Evolutionary conservation across 2,888 invertebrate species (phyloP).

Genomic region (Ormyrus pomaceus): DNA sequence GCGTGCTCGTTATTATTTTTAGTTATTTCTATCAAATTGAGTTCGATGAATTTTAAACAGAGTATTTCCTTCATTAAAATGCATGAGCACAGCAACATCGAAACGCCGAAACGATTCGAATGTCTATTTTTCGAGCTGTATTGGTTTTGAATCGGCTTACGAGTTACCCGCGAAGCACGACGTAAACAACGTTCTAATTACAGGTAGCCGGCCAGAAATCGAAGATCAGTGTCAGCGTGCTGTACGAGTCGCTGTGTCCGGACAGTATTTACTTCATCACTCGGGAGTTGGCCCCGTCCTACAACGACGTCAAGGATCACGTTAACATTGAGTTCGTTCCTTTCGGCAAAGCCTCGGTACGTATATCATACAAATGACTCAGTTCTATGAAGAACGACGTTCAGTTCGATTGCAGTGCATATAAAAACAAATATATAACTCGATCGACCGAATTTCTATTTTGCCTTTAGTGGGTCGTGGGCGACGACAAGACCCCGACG

Average conservation of each 20-base stretch:
- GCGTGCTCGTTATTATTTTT: too few species aligned
- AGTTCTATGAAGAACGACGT: too few species aligned
- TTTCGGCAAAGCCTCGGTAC: constrained; percentile 77
- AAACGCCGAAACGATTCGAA: too few species aligned
- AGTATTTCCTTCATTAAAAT: too few species aligned
- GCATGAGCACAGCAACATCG: too few species aligned
- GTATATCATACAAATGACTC: constrained; percentile 53
- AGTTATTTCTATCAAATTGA: too few species aligned
- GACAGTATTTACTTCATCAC: constrained; percentile 77
- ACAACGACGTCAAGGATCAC: constrained; percentile 68
- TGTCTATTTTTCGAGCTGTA: too few species aligned
- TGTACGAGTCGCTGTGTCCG: constrained; percentile 78
- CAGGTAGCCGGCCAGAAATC: neutral
- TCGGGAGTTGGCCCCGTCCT: constrained; percentile 75
- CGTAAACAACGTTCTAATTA: neutral
- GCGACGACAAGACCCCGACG: neutral
- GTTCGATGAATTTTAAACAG: too few species aligned
- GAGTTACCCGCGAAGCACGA: too few species aligned
- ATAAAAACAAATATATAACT: neutral
- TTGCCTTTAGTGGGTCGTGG: constrained; percentile 26
- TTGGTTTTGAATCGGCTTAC: too few species aligned
- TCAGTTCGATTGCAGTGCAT: too few species aligned
- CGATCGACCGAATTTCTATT: neutral
- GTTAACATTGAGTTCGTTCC: constrained; percentile 76
- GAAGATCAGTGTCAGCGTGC: constrained; percentile 74